Base-by-base conservation (phyloP, 2,888 invertebrate species). In the Clistopyga incitator region DNA sequence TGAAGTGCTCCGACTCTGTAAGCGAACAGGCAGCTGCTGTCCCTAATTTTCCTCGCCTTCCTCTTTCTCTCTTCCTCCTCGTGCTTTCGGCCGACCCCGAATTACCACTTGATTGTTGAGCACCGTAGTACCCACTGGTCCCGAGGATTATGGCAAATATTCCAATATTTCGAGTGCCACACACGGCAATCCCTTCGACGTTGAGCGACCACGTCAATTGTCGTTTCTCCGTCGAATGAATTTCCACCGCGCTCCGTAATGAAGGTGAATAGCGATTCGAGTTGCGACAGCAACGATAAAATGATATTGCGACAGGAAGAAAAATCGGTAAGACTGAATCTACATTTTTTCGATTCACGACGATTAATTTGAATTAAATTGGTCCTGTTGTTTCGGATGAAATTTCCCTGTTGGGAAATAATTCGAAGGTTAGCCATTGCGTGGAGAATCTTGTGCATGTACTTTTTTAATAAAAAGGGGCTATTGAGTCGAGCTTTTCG, bases 91-190 rank as follows among this genome's bases (percentile, higher is more conserved):
- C 29, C 72, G 25, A 72, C 3, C 59, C 25, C 45, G 29, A 59
- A 72, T 59, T 56, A 72, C 42, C 72, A 72, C 72, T 75, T 18
- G 67, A 80, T 61, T 29, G 50, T 68, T 52, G 50, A 61, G 67
- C 42, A 54, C 34, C 25, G 47, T 47, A 18, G 38, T 45, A 75
- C 20, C 15, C 68, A 29, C 23, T 68, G 47, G 45, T 13, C 59
- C 3, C 13, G 56, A 68, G 67, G 42, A 75, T 75, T 67, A 79
- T 74, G 54, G 64, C 67, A 64, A 54, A 52, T 78, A 47, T 52
- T 78, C 47, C 25, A 42, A 78, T 64, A 52, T 64, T 72, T 47
- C 72, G 65, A 79, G 79, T 29, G n/a, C 38, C 47, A 18, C 61
- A 8, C 20, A 38, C 68, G 68, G 50, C 80, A 68, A 74, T 38